Evolutionary conservation across 2,888 invertebrate species (phyloP).

Genomic region (Pyrgus malvae): DNA sequence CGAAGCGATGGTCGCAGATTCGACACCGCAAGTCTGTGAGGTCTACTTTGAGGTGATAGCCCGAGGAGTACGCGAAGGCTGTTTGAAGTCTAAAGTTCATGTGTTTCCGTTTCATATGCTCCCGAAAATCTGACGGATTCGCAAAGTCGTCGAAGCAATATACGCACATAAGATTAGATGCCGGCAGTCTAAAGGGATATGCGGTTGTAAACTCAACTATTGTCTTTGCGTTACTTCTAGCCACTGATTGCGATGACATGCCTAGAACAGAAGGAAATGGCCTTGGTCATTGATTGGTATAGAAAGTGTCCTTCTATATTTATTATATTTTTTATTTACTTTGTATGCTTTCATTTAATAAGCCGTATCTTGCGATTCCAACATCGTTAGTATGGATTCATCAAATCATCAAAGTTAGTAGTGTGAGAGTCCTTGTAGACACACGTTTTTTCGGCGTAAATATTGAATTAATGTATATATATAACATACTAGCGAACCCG

Average conservation of each 20-base stretch:
- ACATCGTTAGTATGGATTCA: too few species aligned
- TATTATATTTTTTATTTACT: too few species aligned
- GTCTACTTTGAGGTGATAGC: conserved; percentile 45
- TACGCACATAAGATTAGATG: conserved; percentile 46
- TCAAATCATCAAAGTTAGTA: too few species aligned
- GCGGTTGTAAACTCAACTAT: conserved; percentile 50
- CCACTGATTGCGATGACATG: conserved; percentile 40
- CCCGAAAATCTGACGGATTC: conserved; percentile 43
- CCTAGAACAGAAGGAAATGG: conserved; percentile 58
- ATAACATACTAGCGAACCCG: too few species aligned
- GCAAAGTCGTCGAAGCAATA: conserved; percentile 47
- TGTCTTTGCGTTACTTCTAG: conserved; percentile 48
- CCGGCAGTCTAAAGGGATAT: conserved; percentile 55
- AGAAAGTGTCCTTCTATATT: conserved; percentile 10
- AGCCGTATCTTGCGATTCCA: too few species aligned
- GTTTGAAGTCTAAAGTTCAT: conserved; percentile 38
- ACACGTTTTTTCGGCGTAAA: too few species aligned
- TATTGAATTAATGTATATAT: too few species aligned
- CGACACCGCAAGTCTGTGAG: conserved; percentile 49
- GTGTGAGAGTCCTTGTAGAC: too few species aligned
- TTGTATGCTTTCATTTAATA: too few species aligned
- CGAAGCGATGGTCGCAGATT: conserved; percentile 39
- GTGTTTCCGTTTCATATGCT: conserved; percentile 46
- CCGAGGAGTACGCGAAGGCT: conserved; percentile 39
- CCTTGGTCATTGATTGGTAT: conserved; percentile 40